Base-by-base conservation (phyloP, 2,797 vertebrate genomes). In the Galaxias olidus region DNA sequence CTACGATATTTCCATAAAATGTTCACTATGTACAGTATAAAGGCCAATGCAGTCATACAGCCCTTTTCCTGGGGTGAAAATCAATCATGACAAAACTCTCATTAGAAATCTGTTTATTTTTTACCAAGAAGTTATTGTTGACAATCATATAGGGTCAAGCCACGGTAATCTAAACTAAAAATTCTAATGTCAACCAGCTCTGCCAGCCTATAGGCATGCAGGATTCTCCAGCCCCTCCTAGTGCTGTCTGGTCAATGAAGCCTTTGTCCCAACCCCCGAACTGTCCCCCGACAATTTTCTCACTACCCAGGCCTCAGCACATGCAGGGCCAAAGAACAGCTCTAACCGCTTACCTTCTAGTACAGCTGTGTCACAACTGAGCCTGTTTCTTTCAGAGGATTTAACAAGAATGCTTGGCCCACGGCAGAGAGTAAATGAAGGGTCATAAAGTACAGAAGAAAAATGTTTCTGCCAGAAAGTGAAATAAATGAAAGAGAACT, bases 221-320 rank as follows among this genome's bases (percentile, higher is more conserved):
- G 73, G 49, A 49, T 75, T 73, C 73, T 74, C 48, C 67, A 72
- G 80, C 82, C 84, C 86, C 87, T 87, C 84, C 86, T 54, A 73
- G 86, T 86, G 86, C 69, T 40, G 78, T 65, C 78, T 75, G 6
- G 52, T 91, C 78, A 92, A 91, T 81, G 73, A 78, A 66, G 72
- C 68, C 85, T 90, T 92, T 92, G 90, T 92, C 70, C 71, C 15
- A 4, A 83, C 86, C 85, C 83, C 86, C 70, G 65, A 80, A 79
- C 84, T 68, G 59, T 10, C 68, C 65, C 76, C 64, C 61, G 76
- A n/a, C 81, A 64, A 45, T 61, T 68, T 70, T 57, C 41, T 72
- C 59, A 20, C 79, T 65, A 74, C 77, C 75, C 72, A 65, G 66
- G 79, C 70, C 73, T 76, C 80, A 79, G 76, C 78, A 84, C 83